Base-by-base conservation (phyloP, 2,797 vertebrate species). In the Intellagama lesueurii region DNA sequence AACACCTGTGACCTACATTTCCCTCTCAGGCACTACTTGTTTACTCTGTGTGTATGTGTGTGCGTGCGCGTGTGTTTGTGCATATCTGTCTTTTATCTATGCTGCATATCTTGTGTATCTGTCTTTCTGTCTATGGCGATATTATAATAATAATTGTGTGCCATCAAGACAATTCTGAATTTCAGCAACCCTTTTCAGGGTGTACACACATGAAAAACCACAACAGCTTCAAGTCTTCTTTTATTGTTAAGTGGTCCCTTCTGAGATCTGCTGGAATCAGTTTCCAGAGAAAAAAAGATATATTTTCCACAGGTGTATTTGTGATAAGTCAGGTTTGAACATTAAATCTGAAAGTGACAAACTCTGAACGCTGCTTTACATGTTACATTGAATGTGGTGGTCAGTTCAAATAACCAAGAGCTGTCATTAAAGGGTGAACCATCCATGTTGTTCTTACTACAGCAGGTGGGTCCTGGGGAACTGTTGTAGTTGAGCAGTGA, bases 231-330 rank as follows among this genome's bases (percentile, higher is more conserved):
- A 87, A 83, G 87, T 91, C 88, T 88, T 83, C 82, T 35, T 86
- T 83, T 44, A 83, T 90, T 94, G 91, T 92, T 90, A 64, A 2
- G 30, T 30, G 91, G 87, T 91, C 90, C 91, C 70, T 88, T 92
- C 72, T 86, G 86, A 91, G 64, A 47, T 93, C 89, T 90, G 68
- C 47, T 87, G 1, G 14, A 28, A 64, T 12, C 69, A 5, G 19
- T 64, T 76, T 60, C 32, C 26, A 17, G 11, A 30, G 49, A 56
- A 7, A 40, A 56, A 72, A 73, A 49, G 16, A 2, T 11, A n/a
- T 70, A 35, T 70, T 9, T n/a, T 84, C 16, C 73, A 76, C 73
- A 73, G n/a, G 7, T 73, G 32, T 73, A 64, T 24, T 26, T 81
- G 56, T 40, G 11, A 24, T 64, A 64, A 35, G 11, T 32, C 64